Evolutionary conservation across 2,113 vertebrate genomes (phyloP).

Genomic region (Nanorana parkeri): DNA sequence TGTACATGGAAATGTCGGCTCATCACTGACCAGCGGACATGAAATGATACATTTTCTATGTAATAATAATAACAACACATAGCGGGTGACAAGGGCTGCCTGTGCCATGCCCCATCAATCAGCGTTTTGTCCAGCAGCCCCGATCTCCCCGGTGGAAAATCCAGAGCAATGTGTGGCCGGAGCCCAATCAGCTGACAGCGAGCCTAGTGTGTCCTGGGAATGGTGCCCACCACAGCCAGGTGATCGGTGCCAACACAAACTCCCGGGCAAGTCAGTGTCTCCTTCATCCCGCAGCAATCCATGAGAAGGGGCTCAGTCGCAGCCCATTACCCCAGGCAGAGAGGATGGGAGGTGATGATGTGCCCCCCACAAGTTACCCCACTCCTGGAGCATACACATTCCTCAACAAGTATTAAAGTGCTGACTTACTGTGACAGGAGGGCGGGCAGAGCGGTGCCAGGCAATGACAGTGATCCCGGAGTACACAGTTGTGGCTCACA

Average conservation of each 20-base stretch:
- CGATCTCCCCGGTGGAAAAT: conserved; percentile 33
- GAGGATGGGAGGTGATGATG: too few relatives aligned
- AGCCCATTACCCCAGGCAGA: neutral
- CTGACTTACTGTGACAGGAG: too few relatives aligned
- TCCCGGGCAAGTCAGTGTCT: conserved; percentile 1
- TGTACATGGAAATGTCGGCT: too few relatives aligned
- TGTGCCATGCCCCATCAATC: conserved; percentile 20
- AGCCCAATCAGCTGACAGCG: conserved; percentile 37
- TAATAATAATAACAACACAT: too few relatives aligned
- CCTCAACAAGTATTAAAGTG: too few relatives aligned
- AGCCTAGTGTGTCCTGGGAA: conserved; percentile 52
- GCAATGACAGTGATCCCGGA: neutral
- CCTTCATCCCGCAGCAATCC: too few relatives aligned
- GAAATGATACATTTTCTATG: too few relatives aligned
- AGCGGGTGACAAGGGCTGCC: neutral
- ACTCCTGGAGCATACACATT: too few relatives aligned
- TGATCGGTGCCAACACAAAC: conserved; percentile 43
- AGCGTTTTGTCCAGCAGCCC: conserved; percentile 16
- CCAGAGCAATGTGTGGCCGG: conserved; percentile 31
- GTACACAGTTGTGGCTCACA: neutral
- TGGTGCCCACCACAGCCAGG: conserved; percentile 36
- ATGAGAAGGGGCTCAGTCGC: too few relatives aligned
- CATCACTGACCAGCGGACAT: too few relatives aligned
- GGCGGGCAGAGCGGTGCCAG: too few relatives aligned
- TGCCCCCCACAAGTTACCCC: too few relatives aligned